These are phyloP conservation scores for Brachyopa scutellaris DNA, from an alignment of 2,888 invertebrate species.

Conservation along the genomic window DNA sequence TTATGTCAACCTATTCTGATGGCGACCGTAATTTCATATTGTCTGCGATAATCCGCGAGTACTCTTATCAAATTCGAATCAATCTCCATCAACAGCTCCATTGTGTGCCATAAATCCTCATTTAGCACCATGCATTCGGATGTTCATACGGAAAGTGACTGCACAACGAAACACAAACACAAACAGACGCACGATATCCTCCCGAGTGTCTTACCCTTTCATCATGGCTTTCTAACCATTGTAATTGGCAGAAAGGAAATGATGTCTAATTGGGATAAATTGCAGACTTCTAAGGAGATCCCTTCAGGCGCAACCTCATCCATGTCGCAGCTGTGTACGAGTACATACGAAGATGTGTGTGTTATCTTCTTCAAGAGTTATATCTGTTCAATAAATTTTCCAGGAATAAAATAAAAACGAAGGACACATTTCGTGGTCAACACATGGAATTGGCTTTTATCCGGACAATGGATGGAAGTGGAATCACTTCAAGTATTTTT, in stretches of 20 bases:
- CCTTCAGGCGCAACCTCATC: conserved; percentile 15
- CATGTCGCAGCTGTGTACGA: background rate
- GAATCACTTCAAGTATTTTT: conserved; percentile 15
- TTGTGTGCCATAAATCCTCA: conserved; percentile 47
- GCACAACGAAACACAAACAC: conserved; percentile 28
- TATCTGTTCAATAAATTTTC: conserved; percentile 37
- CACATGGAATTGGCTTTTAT: conserved; percentile 31
- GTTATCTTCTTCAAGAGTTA: conserved; percentile 6
- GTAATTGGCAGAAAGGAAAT: conserved; percentile 55
- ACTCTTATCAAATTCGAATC: conserved; percentile 34
- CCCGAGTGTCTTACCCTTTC: conserved; percentile 24
- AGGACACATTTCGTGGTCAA: conserved; percentile 37
- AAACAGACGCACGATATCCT: conserved; percentile 24
- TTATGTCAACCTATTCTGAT: background rate
- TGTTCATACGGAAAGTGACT: conserved; percentile 34
- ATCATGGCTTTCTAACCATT: conserved; percentile 18
- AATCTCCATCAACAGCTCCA: conserved; percentile 35
- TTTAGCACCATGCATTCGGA: conserved; percentile 49
- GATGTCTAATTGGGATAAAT: conserved; percentile 60
- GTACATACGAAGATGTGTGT: too few species aligned
- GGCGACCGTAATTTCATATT: background rate
- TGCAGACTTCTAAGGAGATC: conserved; percentile 30
- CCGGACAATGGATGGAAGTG: background rate
- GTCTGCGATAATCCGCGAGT: background rate
- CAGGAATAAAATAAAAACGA: conserved; percentile 18